phyloP scores from a whole-genome alignment of 2,797 vertebrate genomes.

The Heteromormyrus szaboi region DNA sequence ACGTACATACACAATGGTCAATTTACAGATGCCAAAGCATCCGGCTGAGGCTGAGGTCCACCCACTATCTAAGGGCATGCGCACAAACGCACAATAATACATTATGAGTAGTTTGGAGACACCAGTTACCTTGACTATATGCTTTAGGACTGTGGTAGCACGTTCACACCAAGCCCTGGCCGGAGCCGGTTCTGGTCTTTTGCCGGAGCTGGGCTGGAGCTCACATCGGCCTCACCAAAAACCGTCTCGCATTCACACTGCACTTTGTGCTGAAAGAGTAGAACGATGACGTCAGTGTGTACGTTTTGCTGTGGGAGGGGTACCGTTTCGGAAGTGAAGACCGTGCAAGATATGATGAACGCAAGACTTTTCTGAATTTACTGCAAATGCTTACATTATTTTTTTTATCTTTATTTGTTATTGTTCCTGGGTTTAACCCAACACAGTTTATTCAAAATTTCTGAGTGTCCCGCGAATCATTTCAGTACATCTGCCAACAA shows the following conservation, averaged over 20 bases:
- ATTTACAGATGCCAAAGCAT: not conserved
- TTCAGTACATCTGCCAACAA: not conserved
- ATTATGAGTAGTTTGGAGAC: not conserved
- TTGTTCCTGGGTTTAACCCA: not conserved
- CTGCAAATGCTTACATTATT: not conserved
- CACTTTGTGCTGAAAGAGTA: not conserved
- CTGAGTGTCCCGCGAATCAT: not conserved
- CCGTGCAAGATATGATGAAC: not conserved
- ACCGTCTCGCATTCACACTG: not conserved
- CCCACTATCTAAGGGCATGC: not conserved
- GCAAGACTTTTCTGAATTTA: not conserved
- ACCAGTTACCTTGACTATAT: not conserved
- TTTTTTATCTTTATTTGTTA: not conserved
- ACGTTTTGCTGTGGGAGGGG: not conserved
- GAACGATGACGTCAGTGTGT: not conserved
- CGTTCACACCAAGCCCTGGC: not conserved
- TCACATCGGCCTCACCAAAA: not conserved
- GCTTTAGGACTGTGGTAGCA: not conserved
- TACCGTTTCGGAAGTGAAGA: not conserved
- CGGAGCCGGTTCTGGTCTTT: not conserved
- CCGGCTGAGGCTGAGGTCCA: not conserved
- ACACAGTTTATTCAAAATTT: not conserved
- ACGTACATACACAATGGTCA: not conserved
- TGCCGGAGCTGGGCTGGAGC: not conserved
- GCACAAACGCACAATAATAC: not conserved